These are phyloP conservation scores for Thumatha senex DNA, from an alignment of 2,888 invertebrate genomes.

Conservation along the genomic window DNA sequence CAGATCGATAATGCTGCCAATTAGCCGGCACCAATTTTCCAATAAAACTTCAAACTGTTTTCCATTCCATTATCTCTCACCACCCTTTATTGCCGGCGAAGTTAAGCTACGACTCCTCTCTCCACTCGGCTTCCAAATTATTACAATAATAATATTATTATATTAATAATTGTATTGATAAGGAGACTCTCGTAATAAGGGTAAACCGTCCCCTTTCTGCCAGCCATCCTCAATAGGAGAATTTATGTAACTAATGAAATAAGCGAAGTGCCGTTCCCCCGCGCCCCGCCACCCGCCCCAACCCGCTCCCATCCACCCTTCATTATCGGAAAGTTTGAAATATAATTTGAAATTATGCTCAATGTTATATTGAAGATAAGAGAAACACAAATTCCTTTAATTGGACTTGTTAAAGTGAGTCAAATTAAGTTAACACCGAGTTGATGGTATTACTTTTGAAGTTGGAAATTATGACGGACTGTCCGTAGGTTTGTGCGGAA, in stretches of 20 bases:
- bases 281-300: slow-evolving; percentile 51
- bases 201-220: slow-evolving; percentile 83
- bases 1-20: slow-evolving; percentile 80
- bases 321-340: slow-evolving; percentile 84
- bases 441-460: slow-evolving; percentile 83
- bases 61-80: slow-evolving; percentile 83
- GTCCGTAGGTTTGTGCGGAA: slow-evolving; percentile 61
- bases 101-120: slow-evolving; percentile 79
- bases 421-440: slow-evolving; percentile 84
- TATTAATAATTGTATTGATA: slow-evolving; percentile 84
- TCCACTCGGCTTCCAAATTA: slow-evolving; percentile 77
- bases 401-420: slow-evolving; percentile 84
- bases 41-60: slow-evolving; percentile 84
- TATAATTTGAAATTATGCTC: slow-evolving; percentile 84
- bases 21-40: slow-evolving; percentile 82
- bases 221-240: slow-evolving; percentile 83
- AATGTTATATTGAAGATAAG: slow-evolving; percentile 84
- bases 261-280: slow-evolving; percentile 77
- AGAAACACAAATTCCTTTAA: slow-evolving; percentile 84
- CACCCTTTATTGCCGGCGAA: slow-evolving; percentile 81
- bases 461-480: slow-evolving; percentile 81
- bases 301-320: slow-evolving; percentile 75
- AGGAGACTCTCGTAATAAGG: slow-evolving; percentile 84
- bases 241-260: slow-evolving; percentile 84
- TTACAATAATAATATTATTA: slow-evolving; percentile 84